Base-by-base conservation (phyloP, 2,797 vertebrate species). In the Anomalospiza imberbis region DNA sequence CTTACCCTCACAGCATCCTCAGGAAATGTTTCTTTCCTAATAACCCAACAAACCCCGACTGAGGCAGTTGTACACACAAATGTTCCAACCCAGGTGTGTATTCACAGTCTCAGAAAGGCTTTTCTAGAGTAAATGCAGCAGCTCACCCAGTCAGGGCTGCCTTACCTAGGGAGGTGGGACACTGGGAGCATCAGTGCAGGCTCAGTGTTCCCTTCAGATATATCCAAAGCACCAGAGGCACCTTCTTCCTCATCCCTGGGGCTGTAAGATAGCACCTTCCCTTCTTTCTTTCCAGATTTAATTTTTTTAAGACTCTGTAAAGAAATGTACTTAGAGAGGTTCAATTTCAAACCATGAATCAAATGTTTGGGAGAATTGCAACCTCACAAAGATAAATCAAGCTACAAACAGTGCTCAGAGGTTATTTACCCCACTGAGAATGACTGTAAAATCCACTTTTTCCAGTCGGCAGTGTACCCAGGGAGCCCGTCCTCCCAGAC, bases 301-400 rank as follows among this genome's bases (percentile, higher is more conserved):
- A 42, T 48, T 57, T 62, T 55, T 47, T 21, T 22, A 53, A 70
- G 53, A 15, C 12, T 74, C 24, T 58, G 18, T 34, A 26, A 78
- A 85, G 76, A 81, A 67, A 78, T n/a, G 22, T 5, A 28, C 20
- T 74, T n/a, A 17, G 60, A 77, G 38, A 74, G 36, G 47, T 31
- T 94, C 63, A 22, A 45, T 88, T 94, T 86, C 70, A 75, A 81
- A 63, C 48, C 3, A 2, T 53, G 48, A 91, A 93, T 88, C 48
- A 93, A 79, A 91, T 81, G 26, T 90, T 45, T 70, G 40, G 55
- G 42, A 88, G 54, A 83, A 80, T 8, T 45, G 31, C 70, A 74
- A 48, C 18, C 19, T 82, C 74, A 61, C 0, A 0, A 83, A 85
- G 34, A 16, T 77, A 65, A 85, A 45, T 62, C 65, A 70, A 88